Evolutionary conservation across 2,888 invertebrate genomes (phyloP).

Genomic region (Incurvaria masculella): DNA sequence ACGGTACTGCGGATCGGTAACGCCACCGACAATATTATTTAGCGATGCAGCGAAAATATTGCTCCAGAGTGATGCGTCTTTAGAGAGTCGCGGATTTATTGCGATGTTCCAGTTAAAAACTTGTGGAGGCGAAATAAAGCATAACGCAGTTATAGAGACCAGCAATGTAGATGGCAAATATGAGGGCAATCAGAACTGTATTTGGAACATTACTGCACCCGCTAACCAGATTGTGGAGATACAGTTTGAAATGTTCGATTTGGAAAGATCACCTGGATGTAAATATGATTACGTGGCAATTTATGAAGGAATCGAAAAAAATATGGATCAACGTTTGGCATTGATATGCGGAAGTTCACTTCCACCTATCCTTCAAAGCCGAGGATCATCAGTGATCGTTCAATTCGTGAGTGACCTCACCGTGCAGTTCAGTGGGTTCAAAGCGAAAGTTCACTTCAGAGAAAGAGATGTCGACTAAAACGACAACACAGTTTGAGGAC

Average conservation of each 20-base stretch:
- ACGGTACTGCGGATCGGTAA: slow-evolving; percentile 48
- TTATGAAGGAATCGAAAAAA: slow-evolving; percentile 41
- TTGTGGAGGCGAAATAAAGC: slow-evolving; percentile 72
- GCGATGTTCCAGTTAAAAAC: slow-evolving; percentile 55
- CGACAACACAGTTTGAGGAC: too few species aligned
- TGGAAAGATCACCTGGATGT: slow-evolving; percentile 52
- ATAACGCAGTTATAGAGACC: slow-evolving; percentile 53
- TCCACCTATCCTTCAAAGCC: slow-evolving; percentile 56
- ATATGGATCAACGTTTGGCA: slow-evolving; percentile 44
- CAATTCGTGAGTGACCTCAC: slow-evolving; percentile 41
- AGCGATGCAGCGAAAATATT: slow-evolving; percentile 35
- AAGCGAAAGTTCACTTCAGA: slow-evolving; percentile 59
- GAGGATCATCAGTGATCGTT: slow-evolving; percentile 57
- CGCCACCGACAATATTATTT: slow-evolving; percentile 27
- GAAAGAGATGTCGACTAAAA: too few species aligned
- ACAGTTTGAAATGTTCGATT: slow-evolving; percentile 58
- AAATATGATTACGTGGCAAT: slow-evolving; percentile 59
- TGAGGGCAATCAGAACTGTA: slow-evolving; percentile 60
- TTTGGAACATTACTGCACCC: slow-evolving; percentile 76
- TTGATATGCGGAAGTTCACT: slow-evolving; percentile 62
- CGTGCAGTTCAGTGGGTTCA: slow-evolving; percentile 51
- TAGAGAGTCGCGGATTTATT: slow-evolving; percentile 57
- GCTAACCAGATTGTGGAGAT: slow-evolving; percentile 59
- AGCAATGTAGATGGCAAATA: slow-evolving; percentile 39
- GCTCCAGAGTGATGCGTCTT: slow-evolving; percentile 56